These are phyloP conservation scores for Bugula neritina DNA, from an alignment of 2,888 invertebrate species.

Conservation along the genomic window DNA sequence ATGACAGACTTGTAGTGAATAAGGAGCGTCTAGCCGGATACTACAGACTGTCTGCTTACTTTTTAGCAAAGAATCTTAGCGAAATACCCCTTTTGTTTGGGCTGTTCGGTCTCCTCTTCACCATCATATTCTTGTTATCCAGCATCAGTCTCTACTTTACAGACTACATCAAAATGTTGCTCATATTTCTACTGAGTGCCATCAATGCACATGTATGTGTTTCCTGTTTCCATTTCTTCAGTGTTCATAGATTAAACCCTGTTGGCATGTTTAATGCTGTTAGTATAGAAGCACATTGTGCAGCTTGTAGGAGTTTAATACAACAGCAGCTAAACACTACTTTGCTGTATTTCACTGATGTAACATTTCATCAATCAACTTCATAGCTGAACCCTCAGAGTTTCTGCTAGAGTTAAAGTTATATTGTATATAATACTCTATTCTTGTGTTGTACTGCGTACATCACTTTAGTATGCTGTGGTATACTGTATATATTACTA, in stretches of 20 bases:
- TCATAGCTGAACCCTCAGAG: too few relatives aligned
- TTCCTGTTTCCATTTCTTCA: too few relatives aligned
- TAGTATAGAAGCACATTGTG: neutral
- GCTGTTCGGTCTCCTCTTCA: slow-evolving; percentile 68
- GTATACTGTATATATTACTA: too few relatives aligned
- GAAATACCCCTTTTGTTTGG: slow-evolving; percentile 71
- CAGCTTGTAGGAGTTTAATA: neutral
- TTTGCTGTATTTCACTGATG: too few relatives aligned
- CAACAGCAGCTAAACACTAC: too few relatives aligned
- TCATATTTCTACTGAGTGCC: neutral
- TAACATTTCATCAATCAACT: too few relatives aligned
- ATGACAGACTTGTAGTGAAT: slow-evolving; percentile 71
- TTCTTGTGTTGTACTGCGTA: too few relatives aligned
- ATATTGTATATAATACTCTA: too few relatives aligned
- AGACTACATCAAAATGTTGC: slow-evolving; percentile 53
- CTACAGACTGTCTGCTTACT: slow-evolving; percentile 72
- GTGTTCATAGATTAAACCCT: too few relatives aligned
- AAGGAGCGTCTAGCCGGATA: slow-evolving; percentile 73
- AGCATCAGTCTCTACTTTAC: slow-evolving; percentile 58
- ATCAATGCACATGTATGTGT: neutral
- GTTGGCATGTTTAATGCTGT: neutral
- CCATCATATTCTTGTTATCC: slow-evolving; percentile 71
- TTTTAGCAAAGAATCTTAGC: slow-evolving; percentile 74
- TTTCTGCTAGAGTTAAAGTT: too few relatives aligned
- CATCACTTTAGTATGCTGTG: too few relatives aligned